These are phyloP conservation scores for Sphaerophoria taeniata DNA, from an alignment of 2,888 invertebrate species.

Conservation along the genomic window DNA sequence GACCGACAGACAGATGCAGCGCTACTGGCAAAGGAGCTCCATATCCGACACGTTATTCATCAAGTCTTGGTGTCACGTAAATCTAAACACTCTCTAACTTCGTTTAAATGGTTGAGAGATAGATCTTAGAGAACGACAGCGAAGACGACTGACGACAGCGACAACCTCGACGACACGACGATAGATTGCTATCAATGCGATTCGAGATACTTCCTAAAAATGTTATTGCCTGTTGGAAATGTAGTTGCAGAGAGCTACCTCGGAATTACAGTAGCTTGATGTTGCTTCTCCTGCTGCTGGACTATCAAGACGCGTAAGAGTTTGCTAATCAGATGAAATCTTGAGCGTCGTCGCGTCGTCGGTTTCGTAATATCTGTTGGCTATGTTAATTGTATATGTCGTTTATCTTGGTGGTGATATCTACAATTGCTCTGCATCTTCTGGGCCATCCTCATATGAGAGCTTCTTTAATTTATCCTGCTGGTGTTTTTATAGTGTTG, in stretches of 20 bases:
- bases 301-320: background rate
- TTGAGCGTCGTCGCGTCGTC: background rate
- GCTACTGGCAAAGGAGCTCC: constrained; percentile 56
- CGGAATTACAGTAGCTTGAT: constrained; percentile 56
- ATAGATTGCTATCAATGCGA: constrained; percentile 56
- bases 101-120: background rate
- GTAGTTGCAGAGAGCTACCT: constrained; percentile 30
- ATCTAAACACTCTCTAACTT: constrained; percentile 60
- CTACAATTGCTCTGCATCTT: constrained; percentile 51
- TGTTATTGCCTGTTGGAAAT: constrained; percentile 21
- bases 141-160: constrained; percentile 1
- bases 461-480: constrained; percentile 47
- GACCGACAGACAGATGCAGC: constrained; percentile 49
- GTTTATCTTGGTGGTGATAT: constrained; percentile 54
- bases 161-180: constrained; percentile 25
- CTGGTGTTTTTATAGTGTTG: constrained; percentile 28
- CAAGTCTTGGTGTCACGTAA: constrained; percentile 67
- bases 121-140: constrained; percentile 3
- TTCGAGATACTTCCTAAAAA: constrained; percentile 21
- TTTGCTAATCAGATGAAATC: constrained; percentile 47
- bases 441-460: constrained; percentile 21
- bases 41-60: constrained; percentile 65
- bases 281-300: background rate
- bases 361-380: constrained; percentile 48
- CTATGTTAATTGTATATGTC: constrained; percentile 70